phyloP scores from a whole-genome alignment of 2,888 invertebrate species.

The Dendrolimus houi region DNA sequence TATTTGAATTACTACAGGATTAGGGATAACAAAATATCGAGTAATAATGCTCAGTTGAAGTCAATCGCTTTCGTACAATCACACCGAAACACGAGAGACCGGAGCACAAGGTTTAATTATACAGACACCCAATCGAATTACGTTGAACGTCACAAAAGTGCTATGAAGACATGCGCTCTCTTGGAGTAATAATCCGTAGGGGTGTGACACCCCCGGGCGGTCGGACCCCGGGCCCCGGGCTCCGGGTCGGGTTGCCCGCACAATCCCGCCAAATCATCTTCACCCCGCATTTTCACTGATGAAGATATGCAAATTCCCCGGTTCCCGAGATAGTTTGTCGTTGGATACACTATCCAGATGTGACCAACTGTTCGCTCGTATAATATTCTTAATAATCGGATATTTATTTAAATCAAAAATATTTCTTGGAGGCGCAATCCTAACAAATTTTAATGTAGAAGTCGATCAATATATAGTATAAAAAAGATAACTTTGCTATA shows the following conservation, averaged over 20 bases:
- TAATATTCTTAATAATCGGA: too few species aligned
- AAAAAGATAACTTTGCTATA: too few species aligned
- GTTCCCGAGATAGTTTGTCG: constrained; percentile 40
- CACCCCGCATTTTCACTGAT: constrained; percentile 60
- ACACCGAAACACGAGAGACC: constrained; percentile 7
- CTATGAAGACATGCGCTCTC: constrained; percentile 58
- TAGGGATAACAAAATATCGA: too few species aligned
- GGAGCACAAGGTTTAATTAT: constrained; percentile 36
- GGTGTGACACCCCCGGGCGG: constrained; percentile 11
- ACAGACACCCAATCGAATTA: constrained; percentile 62
- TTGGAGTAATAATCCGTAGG: constrained; percentile 46
- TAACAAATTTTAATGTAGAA: too few species aligned
- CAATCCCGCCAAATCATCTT: constrained; percentile 65
- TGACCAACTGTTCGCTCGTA: constrained; percentile 21
- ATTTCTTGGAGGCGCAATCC: too few species aligned
- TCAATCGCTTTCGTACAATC: background rate
- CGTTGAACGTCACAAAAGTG: constrained; percentile 52
- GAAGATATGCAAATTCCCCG: constrained; percentile 65
- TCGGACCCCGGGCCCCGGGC: constrained; percentile 10
- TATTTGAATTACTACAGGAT: too few species aligned
- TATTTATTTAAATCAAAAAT: too few species aligned
- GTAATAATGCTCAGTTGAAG: background rate
- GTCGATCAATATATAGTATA: too few species aligned
- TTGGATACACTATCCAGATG: constrained; percentile 15
- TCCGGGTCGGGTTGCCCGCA: constrained; percentile 25